phyloP scores from a whole-genome alignment of 2,113 vertebrate genomes.

The Holacanthus passer region DNA sequence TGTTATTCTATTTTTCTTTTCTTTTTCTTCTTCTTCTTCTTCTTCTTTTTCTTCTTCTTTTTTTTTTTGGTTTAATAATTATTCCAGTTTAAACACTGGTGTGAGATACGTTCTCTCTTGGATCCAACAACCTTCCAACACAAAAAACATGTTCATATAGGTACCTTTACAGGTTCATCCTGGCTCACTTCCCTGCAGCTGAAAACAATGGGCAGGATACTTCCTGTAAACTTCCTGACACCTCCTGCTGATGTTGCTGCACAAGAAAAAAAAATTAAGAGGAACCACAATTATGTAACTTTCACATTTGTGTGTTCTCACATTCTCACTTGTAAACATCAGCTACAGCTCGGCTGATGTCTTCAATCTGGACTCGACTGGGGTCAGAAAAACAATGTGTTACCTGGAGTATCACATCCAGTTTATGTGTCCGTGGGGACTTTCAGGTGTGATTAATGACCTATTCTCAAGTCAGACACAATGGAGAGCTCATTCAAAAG shows the following conservation, averaged over 20 bases:
- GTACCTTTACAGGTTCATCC: slow-evolving; percentile 48
- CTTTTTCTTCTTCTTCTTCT: too few relatives aligned
- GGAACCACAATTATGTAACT: neutral
- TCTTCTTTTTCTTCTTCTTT: too few relatives aligned
- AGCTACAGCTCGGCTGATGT: neutral
- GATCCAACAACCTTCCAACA: slow-evolving; percentile 6
- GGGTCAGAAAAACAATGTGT: slow-evolving; percentile 45
- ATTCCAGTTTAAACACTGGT: neutral
- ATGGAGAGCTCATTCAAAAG: slow-evolving; percentile 1
- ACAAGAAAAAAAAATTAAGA: neutral
- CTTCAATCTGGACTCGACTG: neutral
- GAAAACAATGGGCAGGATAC: slow-evolving; percentile 66
- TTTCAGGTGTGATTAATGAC: slow-evolving; percentile 51
- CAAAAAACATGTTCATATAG: slow-evolving; percentile 63
- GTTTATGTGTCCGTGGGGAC: slow-evolving; percentile 1
- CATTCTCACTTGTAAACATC: slow-evolving; percentile 1
- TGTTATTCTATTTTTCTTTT: too few relatives aligned
- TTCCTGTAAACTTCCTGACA: slow-evolving; percentile 66
- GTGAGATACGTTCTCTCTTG: neutral
- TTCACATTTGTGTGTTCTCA: neutral
- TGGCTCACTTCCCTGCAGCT: slow-evolving; percentile 51
- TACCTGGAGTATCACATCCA: slow-evolving; percentile 2
- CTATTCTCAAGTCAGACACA: slow-evolving; percentile 47
- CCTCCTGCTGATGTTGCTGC: slow-evolving; percentile 23
- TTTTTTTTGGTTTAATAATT: too few relatives aligned